Conservation (phyloP, 1,140 invertebrate genomes). For the Drosophila punjabiensis region DNA sequence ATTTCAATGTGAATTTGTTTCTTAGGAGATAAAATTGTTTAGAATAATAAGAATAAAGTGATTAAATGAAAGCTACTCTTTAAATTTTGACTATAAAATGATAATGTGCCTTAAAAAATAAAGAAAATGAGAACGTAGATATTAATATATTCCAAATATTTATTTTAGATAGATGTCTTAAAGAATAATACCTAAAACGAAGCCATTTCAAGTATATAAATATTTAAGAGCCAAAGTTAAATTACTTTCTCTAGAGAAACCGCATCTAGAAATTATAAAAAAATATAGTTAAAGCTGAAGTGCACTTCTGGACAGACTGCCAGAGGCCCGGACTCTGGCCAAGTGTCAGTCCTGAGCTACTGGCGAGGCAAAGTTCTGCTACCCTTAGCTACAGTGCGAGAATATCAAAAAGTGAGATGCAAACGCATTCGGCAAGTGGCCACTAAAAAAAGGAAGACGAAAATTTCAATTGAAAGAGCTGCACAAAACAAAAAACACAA, state of each 20-base stretch:
- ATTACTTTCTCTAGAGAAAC: not conserved
- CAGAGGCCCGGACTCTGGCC: constrained; percentile 6
- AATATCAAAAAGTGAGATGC: constrained; percentile 48
- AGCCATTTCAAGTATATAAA: not conserved
- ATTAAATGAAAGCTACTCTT: too few relatives aligned
- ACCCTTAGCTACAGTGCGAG: constrained; percentile 1
- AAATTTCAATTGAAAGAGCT: constrained; percentile 45
- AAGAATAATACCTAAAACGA: not conserved
- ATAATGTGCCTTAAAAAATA: too few relatives aligned
- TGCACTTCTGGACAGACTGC: not conserved
- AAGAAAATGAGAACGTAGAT: too few relatives aligned
- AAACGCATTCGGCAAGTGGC: constrained; percentile 53
- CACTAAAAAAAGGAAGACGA: constrained; percentile 46
- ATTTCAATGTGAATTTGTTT: too few relatives aligned
- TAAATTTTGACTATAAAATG: too few relatives aligned
- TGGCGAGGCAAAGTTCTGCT: constrained; percentile 22
- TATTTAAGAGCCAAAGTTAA: not conserved
- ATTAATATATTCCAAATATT: too few relatives aligned
- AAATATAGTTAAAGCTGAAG: constrained; percentile 2
- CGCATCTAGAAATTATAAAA: not conserved
- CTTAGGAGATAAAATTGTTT: too few relatives aligned
- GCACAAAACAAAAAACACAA: constrained; percentile 8
- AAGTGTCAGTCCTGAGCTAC: constrained; percentile 7
- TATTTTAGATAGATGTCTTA: not conserved
- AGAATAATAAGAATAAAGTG: too few relatives aligned